phyloP scores from a whole-genome alignment of 2,113 vertebrate species.

The Cyprinus carpio region DNA sequence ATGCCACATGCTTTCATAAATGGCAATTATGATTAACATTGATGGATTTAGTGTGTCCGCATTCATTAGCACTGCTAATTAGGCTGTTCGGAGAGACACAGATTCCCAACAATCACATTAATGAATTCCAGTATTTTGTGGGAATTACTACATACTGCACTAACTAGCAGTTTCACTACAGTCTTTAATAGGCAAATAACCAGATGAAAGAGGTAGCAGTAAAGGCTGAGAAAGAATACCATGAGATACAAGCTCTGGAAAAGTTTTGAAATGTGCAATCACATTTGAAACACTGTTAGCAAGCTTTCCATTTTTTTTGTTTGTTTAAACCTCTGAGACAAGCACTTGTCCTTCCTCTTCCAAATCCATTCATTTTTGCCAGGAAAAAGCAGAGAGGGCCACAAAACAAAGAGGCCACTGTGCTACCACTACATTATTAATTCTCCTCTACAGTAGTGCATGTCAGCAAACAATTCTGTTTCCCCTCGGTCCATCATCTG shows the following conservation, averaged over 20 bases:
- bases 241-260: slow-evolving; percentile 24
- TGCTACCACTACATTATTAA: slow-evolving; percentile 24
- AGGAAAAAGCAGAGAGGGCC: neutral
- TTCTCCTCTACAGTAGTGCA: neutral
- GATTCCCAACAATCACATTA: slow-evolving; percentile 73
- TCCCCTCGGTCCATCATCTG: neutral
- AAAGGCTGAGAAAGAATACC: neutral
- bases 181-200: neutral
- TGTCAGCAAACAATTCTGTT: neutral
- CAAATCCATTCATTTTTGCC: neutral
- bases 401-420: slow-evolving; percentile 18
- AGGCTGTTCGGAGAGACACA: slow-evolving; percentile 70
- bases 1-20: slow-evolving; percentile 61
- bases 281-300: neutral
- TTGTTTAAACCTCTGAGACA: slow-evolving; percentile 2
- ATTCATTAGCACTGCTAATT: slow-evolving; percentile 76
- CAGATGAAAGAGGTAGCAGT: neutral
- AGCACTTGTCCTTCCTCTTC: neutral
- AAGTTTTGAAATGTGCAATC: neutral
- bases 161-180: neutral
- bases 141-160: slow-evolving; percentile 61
- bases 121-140: slow-evolving; percentile 74
- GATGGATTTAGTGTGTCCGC: slow-evolving; percentile 71
- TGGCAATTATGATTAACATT: slow-evolving; percentile 77
- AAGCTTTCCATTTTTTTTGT: neutral